A percentile compares a stretch with the other conserved stretches of the same genome.
phyloP scores from a whole-genome alignment of 2,797 vertebrate genomes.

The Poecile montanus region DNA sequence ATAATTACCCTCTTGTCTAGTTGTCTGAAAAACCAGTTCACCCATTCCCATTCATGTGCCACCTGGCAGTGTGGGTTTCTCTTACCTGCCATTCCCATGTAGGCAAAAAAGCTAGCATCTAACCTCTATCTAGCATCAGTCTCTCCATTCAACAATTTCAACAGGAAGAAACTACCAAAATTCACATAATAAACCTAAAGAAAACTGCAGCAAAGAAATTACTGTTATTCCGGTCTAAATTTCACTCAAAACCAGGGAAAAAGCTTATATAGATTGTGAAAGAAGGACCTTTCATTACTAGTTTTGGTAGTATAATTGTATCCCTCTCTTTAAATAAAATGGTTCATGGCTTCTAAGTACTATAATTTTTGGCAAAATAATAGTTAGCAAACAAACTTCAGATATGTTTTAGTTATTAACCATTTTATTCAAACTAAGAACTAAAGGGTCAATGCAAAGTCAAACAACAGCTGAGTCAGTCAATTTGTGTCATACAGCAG shows the following conservation, averaged over 20 bases:
- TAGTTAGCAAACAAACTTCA: conserved; percentile 32
- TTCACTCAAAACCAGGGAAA: background rate
- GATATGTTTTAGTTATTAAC: conserved; percentile 35
- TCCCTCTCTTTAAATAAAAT: background rate
- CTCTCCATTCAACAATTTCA: background rate
- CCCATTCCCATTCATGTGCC: background rate
- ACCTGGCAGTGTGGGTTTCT: background rate
- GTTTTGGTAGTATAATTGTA: background rate
- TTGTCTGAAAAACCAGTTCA: background rate
- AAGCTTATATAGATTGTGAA: background rate
- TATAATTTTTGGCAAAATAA: conserved; percentile 41
- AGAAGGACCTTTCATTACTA: background rate
- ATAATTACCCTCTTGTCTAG: background rate
- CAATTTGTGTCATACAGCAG: conserved; percentile 27
- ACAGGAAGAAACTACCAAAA: background rate
- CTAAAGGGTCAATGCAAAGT: conserved; percentile 51
- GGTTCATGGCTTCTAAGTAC: background rate
- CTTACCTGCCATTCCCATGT: background rate
- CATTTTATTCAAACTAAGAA: conserved; percentile 57
- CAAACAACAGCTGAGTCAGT: conserved; percentile 64
- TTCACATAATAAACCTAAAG: background rate
- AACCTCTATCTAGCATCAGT: background rate
- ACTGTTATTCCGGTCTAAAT: background rate
- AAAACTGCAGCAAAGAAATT: background rate
- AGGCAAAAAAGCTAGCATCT: background rate